phyloP scores from a whole-genome alignment of 2,888 invertebrate species.

The Podotricha telesiphe region DNA sequence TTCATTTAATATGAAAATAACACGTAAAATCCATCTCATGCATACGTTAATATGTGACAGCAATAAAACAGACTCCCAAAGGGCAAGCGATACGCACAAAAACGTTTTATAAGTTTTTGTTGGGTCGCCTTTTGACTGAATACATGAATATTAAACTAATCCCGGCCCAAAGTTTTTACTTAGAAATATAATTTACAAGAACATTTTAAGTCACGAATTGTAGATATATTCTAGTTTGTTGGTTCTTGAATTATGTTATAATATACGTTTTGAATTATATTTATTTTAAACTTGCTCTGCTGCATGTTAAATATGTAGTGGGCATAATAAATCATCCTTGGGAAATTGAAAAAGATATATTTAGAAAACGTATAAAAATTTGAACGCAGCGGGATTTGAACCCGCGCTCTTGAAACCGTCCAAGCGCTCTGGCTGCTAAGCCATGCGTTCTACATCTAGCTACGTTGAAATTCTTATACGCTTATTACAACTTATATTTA shows the following conservation, averaged over 20 bases:
- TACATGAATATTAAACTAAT: constrained; percentile 44
- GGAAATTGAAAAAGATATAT: no score
- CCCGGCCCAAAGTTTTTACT: constrained; percentile 3
- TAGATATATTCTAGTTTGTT: constrained; percentile 11
- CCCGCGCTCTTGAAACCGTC: no score
- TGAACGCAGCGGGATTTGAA: no score
- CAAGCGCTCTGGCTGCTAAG: no score
- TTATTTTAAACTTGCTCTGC: neutral
- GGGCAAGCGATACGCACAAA: constrained; percentile 59
- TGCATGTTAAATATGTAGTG: neutral
- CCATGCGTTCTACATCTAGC: no score
- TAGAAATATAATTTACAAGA: constrained; percentile 22
- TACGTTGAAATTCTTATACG: no score
- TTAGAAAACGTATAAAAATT: no score
- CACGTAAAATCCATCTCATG: constrained; percentile 37
- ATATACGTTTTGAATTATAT: constrained; percentile 5
- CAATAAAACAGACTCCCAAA: constrained; percentile 52
- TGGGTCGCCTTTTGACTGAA: constrained; percentile 52
- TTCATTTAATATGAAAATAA: neutral
- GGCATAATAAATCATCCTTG: no score
- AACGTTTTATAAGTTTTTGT: constrained; percentile 72
- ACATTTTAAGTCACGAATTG: constrained; percentile 6
- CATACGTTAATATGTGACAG: constrained; percentile 39
- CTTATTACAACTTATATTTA: no score
- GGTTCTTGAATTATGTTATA: neutral